Evolutionary conservation across 1,140 invertebrate genomes (phyloP).

Genomic region (Tetranychus urticae): DNA sequence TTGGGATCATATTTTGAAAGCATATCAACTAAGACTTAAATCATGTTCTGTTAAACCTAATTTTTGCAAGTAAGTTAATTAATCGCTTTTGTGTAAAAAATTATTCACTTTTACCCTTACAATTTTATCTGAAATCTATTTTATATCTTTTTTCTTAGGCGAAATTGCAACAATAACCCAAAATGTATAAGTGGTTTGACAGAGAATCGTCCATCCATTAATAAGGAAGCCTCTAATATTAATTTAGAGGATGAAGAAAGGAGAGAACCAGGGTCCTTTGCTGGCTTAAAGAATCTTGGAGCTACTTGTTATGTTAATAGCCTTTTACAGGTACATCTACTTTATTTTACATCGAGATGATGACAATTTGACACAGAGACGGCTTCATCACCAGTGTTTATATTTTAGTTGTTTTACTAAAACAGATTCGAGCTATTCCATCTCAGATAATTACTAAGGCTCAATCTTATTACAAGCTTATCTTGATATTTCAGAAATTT

Average conservation of each 20-base stretch:
- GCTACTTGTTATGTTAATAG: constrained; percentile 50
- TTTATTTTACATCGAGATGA: background rate
- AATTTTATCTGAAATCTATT: background rate
- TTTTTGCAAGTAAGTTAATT: constrained; percentile 17
- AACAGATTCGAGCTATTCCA: background rate
- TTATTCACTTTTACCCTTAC: background rate
- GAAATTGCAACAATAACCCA: constrained; percentile 39
- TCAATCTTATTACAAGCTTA: too few species aligned
- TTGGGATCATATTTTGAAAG: background rate
- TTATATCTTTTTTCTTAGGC: constrained; percentile 18
- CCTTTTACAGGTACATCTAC: constrained; percentile 29
- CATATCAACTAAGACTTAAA: background rate
- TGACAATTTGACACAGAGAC: background rate
- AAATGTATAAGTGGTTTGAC: constrained; percentile 35
- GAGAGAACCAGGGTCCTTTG: constrained; percentile 20
- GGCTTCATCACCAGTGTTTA: background rate
- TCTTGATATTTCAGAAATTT: too few species aligned
- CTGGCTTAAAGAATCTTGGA: constrained; percentile 42
- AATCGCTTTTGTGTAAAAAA: too few species aligned
- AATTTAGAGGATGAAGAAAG: constrained; percentile 25
- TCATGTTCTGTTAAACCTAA: constrained; percentile 14
- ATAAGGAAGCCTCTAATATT: constrained; percentile 21
- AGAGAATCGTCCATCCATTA: constrained; percentile 27
- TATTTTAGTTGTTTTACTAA: constrained; percentile 1
- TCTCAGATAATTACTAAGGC: too few species aligned